Conservation (phyloP, 2,113 vertebrate species). For the Spermophilus dauricus region DNA sequence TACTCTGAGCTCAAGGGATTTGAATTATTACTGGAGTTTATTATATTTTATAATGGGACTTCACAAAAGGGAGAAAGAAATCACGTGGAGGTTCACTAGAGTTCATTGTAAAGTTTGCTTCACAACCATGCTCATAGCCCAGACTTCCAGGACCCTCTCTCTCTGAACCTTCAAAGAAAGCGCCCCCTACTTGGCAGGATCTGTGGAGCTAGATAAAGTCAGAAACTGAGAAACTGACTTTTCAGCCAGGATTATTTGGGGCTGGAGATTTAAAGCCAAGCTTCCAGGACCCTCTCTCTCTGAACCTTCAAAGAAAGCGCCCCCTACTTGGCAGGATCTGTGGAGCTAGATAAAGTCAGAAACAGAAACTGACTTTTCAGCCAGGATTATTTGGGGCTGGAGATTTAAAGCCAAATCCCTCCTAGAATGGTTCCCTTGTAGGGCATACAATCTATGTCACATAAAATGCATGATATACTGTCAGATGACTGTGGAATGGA, state of each 20-base stretch:
- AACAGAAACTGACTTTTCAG: not conserved
- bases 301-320: not conserved
- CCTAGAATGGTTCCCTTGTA: not conserved
- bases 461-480: not conserved
- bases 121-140: not conserved
- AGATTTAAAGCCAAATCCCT: not conserved
- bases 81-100: not conserved
- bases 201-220: accelerated
- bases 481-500: not conserved
- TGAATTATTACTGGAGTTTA: constrained; percentile 55
- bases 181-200: not conserved
- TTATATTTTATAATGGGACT: constrained; percentile 6
- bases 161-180: not conserved
- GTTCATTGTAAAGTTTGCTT: not conserved
- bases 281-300: constrained; percentile 13
- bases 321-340: not conserved
- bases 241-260: not conserved
- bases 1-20: constrained; percentile 27
- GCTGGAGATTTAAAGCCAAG: not conserved
- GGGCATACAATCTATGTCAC: not conserved
- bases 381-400: not conserved
- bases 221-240: not conserved
- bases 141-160: constrained; percentile 33
- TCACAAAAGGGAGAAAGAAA: constrained; percentile 19
- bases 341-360: not conserved